Conservation (phyloP, 2,797 vertebrate genomes). For the Fistularia commersonii region DNA sequence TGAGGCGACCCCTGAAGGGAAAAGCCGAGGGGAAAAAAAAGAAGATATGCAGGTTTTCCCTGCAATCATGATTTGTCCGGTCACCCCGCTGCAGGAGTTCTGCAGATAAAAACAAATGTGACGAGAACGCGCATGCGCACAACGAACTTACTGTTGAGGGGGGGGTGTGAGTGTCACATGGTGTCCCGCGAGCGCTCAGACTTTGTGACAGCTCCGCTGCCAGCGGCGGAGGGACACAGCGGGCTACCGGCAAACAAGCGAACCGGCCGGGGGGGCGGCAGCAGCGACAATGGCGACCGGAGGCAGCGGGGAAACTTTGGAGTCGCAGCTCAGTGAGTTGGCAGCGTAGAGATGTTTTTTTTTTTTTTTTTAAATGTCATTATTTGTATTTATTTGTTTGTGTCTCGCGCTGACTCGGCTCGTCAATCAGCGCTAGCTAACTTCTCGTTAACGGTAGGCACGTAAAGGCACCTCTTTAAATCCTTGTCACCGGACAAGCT, state of each 20-base stretch:
- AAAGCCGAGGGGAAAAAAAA: too few relatives aligned
- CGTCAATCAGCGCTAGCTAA: too few relatives aligned
- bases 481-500: background rate
- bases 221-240: background rate
- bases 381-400: background rate
- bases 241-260: background rate
- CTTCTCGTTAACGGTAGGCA: too few relatives aligned
- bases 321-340: slow-evolving; percentile 72
- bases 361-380: background rate
- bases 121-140: background rate
- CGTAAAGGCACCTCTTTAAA: background rate
- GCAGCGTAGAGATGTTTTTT: fast-evolving
- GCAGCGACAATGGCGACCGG: slow-evolving; percentile 61
- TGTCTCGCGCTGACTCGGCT: background rate
- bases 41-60: too few relatives aligned
- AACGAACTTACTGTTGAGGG: slow-evolving; percentile 21
- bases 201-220: slow-evolving; percentile 39
- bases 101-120: background rate
- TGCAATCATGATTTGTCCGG: too few relatives aligned
- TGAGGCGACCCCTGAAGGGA: too few relatives aligned
- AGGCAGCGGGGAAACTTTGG: slow-evolving; percentile 45
- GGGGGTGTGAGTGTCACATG: slow-evolving; percentile 66
- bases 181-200: slow-evolving; percentile 8
- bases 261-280: background rate
- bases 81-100: too few relatives aligned